A percentile compares a stretch with the other conserved stretches of the same genome.
Evolutionary conservation across 2,113 vertebrate genomes (phyloP).

Genomic region (Meriones unguiculatus): DNA sequence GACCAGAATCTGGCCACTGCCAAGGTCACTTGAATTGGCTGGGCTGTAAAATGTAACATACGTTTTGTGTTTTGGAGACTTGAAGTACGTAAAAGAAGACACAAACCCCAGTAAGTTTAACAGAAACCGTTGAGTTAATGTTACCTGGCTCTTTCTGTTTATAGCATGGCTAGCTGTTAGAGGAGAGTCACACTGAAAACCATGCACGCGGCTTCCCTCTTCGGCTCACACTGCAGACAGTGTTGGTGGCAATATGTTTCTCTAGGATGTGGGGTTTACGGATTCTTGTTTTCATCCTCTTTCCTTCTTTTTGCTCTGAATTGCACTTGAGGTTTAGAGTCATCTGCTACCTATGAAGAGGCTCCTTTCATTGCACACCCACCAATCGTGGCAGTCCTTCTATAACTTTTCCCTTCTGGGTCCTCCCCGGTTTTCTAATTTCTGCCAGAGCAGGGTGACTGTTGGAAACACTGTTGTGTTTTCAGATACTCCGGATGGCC

Average conservation of each 20-base stretch:
- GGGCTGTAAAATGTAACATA: not conserved
- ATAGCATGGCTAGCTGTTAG: not conserved
- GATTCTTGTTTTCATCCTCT: not conserved
- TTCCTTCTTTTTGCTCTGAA: slow-evolving; percentile 36
- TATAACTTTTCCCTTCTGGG: not conserved
- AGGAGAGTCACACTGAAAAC: not conserved
- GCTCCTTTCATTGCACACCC: slow-evolving; percentile 20
- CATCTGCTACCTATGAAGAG: not conserved
- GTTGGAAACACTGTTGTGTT: not conserved
- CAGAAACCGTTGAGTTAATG: not conserved
- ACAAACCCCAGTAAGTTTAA: slow-evolving; percentile 21
- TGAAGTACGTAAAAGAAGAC: not conserved
- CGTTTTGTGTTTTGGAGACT: not conserved
- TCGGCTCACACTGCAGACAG: not conserved
- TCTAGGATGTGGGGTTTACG: slow-evolving; percentile 21
- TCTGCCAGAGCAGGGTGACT: slow-evolving; percentile 27
- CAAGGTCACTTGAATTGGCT: not conserved
- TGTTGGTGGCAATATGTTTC: not conserved
- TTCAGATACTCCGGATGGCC: slow-evolving; percentile 52
- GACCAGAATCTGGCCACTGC: not conserved
- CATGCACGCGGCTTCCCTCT: not conserved
- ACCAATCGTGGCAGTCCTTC: not conserved
- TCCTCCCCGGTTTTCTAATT: slow-evolving; percentile 57
- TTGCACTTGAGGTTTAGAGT: slow-evolving; percentile 41
- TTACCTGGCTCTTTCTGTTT: not conserved